Evolutionary conservation across 2,888 invertebrate species (phyloP).

Genomic region (Drosophila bunnanda): DNA sequence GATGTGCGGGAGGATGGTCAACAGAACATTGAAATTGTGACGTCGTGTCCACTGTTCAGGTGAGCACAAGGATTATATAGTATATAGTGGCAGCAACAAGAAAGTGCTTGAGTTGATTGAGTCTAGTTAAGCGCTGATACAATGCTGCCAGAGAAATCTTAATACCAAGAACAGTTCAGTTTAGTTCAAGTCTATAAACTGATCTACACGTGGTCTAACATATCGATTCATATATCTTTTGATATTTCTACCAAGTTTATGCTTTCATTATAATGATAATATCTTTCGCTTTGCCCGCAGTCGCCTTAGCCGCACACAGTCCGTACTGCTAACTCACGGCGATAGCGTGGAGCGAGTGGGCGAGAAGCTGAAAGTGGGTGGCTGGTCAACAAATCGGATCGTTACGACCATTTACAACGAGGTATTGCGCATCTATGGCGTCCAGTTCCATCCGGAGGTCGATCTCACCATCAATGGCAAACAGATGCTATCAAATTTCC

Average conservation of each 20-base stretch:
- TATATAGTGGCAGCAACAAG: slow-evolving; percentile 66
- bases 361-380: slow-evolving; percentile 93
- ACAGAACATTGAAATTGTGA: slow-evolving; percentile 94
- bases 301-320: slow-evolving; percentile 93
- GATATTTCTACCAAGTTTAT: neutral
- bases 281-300: slow-evolving; percentile 85
- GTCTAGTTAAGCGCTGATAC: slow-evolving; percentile 81
- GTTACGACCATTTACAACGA: slow-evolving; percentile 96
- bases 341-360: slow-evolving; percentile 97
- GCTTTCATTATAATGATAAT: neutral
- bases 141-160: slow-evolving; percentile 82
- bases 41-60: slow-evolving; percentile 96
- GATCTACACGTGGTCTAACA: slow-evolving; percentile 84
- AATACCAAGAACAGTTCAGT: slow-evolving; percentile 82
- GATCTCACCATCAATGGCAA: slow-evolving; percentile 96
- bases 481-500: slow-evolving; percentile 96
- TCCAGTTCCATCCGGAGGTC: slow-evolving; percentile 99
- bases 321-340: slow-evolving; percentile 97
- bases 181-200: slow-evolving; percentile 75
- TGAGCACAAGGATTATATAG: slow-evolving; percentile 85
- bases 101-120: slow-evolving; percentile 71
- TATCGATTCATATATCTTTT: neutral
- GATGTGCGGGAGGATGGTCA: slow-evolving; percentile 97
- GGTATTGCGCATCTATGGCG: slow-evolving; percentile 94
- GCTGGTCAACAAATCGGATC: slow-evolving; percentile 91